Evolutionary conservation across 2,888 invertebrate species (phyloP), one percentile per base, ranked within the genome.

Genomic region (Sympetrum striolatum): DNA sequence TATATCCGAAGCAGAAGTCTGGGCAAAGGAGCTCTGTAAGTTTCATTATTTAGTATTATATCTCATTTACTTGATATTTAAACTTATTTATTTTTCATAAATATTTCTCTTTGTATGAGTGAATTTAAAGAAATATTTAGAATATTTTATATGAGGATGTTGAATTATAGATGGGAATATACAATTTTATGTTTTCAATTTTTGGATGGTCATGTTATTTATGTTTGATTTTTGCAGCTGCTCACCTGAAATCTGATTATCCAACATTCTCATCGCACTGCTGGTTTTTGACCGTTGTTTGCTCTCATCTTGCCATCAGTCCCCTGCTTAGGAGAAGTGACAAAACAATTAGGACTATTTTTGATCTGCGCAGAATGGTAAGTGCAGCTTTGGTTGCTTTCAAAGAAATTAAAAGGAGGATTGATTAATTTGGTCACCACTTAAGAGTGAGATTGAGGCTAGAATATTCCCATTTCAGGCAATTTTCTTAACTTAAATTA

Each of bases 241-340:
- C 60, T n/a, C 39, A 60, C 22, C 60, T 64, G 37, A 86, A 86
- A 48, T 58, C n/a, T 31, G 60, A 96, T 15, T 96, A 97, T 90
- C 96, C 97, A 3, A 99, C 98, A 93, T 99, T 99, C 94, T 97
- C 98, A 91, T 99, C 99, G 0, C 98, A 98, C 92, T 99, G 99
- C 93, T 99, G 99, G 98, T 99, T 98, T 94, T 95, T 99, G 82
- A 98, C 99, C 0, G 95, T 99, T 79, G 98, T 98, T 94, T 97
- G 98, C 94, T 98, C 99, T 94, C 99, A 99, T 93, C 95, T 99
- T 91, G 97, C 98, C 1, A 86, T 86, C 10, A 86, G 86, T 31
- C 86, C 86, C 3, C 37, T 86, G 10, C 37, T 86, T 14, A 86
- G 86, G 14, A 60, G 37, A 18, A 86, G 86, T 86, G 86, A 86